Conservation (phyloP, 2,888 invertebrate species). For the Drosophila demipolita region DNA sequence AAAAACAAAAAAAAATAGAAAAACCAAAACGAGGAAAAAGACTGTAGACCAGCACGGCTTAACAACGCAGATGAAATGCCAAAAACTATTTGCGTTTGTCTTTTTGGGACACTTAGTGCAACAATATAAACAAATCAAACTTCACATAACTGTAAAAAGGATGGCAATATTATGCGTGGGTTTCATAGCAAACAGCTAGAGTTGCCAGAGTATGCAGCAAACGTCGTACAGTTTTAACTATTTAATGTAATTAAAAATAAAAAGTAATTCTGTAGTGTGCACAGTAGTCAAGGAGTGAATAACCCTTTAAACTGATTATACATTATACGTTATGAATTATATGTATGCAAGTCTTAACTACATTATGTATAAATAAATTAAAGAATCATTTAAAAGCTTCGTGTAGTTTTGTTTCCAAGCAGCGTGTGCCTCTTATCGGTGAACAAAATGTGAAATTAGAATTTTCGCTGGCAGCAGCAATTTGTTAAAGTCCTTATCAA, state of each 20-base stretch:
- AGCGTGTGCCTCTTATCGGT: slow-evolving; percentile 42
- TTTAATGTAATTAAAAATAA: neutral
- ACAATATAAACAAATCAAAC: neutral
- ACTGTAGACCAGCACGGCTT: slow-evolving; percentile 20
- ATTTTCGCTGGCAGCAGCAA: slow-evolving; percentile 40
- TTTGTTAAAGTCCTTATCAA: slow-evolving; percentile 52
- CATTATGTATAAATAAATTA: slow-evolving; percentile 4
- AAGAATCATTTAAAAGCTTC: slow-evolving; percentile 47
- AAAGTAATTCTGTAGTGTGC: no score
- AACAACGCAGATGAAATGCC: slow-evolving; percentile 31
- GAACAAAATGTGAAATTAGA: slow-evolving; percentile 40
- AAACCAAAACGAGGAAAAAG: slow-evolving; percentile 1
- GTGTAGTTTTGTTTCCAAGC: slow-evolving; percentile 58
- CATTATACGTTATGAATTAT: neutral
- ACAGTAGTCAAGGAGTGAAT: slow-evolving; percentile 23
- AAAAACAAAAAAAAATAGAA: slow-evolving; percentile 12
- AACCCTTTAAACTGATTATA: slow-evolving; percentile 34
- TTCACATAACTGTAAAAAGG: neutral
- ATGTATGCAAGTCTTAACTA: slow-evolving; percentile 11
- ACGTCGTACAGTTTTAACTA: neutral
- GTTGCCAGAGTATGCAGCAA: neutral
- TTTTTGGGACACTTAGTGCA: slow-evolving; percentile 14
- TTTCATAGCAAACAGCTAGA: neutral
- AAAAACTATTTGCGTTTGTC: slow-evolving; percentile 8
- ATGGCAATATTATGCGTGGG: neutral